Conservation (phyloP, 2,113 vertebrate species). For the Mesitornis unicolor region DNA sequence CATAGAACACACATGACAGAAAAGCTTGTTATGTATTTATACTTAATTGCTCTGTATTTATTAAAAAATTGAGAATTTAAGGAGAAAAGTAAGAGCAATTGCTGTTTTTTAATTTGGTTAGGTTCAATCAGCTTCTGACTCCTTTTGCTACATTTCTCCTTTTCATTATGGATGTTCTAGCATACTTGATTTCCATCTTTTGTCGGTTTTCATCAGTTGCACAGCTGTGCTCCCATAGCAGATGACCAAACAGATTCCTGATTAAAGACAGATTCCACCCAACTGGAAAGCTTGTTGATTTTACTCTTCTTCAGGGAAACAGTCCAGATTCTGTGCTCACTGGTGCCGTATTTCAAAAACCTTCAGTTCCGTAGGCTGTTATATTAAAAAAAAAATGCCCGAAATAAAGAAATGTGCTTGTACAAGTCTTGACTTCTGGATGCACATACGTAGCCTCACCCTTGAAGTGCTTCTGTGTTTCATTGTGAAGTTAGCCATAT, state of each 20-base stretch:
- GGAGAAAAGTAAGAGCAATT: background rate
- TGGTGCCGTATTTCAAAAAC: background rate
- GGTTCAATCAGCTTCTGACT: background rate
- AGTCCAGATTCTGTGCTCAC: background rate
- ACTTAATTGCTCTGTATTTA: background rate
- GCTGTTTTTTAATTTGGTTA: background rate
- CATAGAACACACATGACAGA: background rate
- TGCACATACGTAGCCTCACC: background rate
- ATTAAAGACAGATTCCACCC: background rate
- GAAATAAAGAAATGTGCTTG: background rate
- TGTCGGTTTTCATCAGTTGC: background rate
- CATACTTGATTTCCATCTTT: background rate
- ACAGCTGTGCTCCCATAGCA: background rate
- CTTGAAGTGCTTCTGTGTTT: background rate
- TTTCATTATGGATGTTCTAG: background rate
- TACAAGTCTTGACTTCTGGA: background rate
- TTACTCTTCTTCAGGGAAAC: background rate
- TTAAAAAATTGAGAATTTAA: background rate
- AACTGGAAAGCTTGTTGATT: background rate
- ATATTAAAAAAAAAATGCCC: too few relatives aligned
- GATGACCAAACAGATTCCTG: background rate
- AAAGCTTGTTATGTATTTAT: background rate
- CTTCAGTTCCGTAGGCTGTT: background rate
- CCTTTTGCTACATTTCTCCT: background rate
- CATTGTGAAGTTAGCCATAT: background rate